A percentile compares a stretch with the other conserved stretches of the same genome.
phyloP scores from a whole-genome alignment of 2,797 vertebrate genomes.

The Gallinago nigripennis region DNA sequence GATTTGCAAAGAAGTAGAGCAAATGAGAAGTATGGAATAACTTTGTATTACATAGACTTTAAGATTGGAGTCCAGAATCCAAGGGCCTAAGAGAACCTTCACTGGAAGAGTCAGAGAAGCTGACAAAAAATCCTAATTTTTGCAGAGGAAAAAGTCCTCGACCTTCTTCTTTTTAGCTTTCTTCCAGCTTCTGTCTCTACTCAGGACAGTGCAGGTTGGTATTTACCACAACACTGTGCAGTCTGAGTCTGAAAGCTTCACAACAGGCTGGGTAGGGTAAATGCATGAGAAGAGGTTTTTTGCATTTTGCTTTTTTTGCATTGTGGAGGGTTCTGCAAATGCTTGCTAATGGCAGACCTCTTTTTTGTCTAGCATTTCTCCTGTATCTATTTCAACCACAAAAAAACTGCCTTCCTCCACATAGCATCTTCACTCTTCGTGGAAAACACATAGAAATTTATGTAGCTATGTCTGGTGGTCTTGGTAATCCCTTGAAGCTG shows the following conservation, averaged over 20 bases:
- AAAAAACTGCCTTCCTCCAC: not conserved
- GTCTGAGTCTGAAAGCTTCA: not conserved
- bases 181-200: not conserved
- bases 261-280: not conserved
- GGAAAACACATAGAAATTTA: not conserved
- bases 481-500: not conserved
- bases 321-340: not conserved
- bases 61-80: not conserved
- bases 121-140: not conserved
- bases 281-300: not conserved
- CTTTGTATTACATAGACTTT: not conserved
- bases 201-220: not conserved
- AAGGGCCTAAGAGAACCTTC: not conserved
- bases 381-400: not conserved
- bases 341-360: not conserved
- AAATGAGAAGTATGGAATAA: not conserved
- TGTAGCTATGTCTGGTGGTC: not conserved
- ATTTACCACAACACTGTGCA: not conserved
- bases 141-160: not conserved
- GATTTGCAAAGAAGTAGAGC: not conserved
- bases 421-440: not conserved
- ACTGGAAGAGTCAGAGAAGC: not conserved
- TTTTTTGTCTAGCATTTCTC: not conserved
- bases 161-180: not conserved
- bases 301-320: not conserved